These are phyloP conservation scores for Gastrophryne carolinensis DNA, from an alignment of 2,797 vertebrate species.

Conservation along the genomic window DNA sequence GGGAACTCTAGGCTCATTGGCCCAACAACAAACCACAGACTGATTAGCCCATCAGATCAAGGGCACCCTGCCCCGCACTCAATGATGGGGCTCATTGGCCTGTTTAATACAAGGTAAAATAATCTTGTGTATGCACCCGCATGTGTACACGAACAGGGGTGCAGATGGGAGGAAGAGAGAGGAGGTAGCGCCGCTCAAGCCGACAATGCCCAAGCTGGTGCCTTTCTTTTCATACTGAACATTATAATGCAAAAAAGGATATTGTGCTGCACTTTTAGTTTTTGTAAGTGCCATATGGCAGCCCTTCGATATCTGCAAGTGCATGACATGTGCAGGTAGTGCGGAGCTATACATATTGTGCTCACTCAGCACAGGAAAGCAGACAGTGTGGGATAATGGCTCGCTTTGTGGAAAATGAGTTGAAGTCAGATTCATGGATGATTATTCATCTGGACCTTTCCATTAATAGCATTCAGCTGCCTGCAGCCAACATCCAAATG, in stretches of 20 bases:
- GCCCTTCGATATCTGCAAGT: background rate
- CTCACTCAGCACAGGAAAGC: constrained; percentile 43
- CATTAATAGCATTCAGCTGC: constrained; percentile 26
- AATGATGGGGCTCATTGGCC: too few relatives aligned
- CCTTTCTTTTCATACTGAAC: too few relatives aligned
- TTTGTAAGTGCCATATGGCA: constrained; percentile 23
- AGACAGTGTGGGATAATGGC: constrained; percentile 42
- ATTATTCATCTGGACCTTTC: constrained; percentile 27
- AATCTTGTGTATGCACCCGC: too few relatives aligned
- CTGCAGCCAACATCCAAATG: constrained; percentile 19
- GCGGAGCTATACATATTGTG: constrained; percentile 10
- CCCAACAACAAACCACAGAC: too few relatives aligned
- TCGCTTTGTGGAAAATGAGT: constrained; percentile 29
- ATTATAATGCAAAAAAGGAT: background rate
- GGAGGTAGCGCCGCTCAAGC: too few relatives aligned
- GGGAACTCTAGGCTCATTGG: too few relatives aligned
- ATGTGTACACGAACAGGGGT: too few relatives aligned
- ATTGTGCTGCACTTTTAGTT: constrained; percentile 7
- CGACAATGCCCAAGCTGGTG: background rate
- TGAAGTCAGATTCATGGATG: constrained; percentile 23
- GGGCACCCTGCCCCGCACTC: too few relatives aligned
- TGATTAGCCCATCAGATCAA: too few relatives aligned
- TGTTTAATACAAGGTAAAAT: too few relatives aligned
- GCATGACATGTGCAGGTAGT: constrained; percentile 16
- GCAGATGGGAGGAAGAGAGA: too few relatives aligned